Conservation (phyloP, 1,140 invertebrate genomes). For the Stratiolaelaps scimitus region DNA sequence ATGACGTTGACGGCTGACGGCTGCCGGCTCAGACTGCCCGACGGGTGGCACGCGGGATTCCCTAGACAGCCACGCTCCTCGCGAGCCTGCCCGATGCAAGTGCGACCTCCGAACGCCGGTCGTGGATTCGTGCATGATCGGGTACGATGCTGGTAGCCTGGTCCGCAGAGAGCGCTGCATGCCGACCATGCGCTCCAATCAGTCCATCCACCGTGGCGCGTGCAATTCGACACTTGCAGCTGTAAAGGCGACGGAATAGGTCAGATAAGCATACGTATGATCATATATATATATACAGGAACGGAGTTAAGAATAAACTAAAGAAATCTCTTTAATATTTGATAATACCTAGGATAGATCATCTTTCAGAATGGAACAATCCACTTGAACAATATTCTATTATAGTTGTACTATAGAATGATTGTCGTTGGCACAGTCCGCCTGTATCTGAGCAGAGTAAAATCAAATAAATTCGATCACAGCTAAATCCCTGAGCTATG, state of each 20-base stretch:
- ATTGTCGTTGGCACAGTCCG: too few relatives aligned
- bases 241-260: not conserved
- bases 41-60: conserved; percentile 46
- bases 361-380: too few relatives aligned
- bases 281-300: too few relatives aligned
- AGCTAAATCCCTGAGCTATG: too few relatives aligned
- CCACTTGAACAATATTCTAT: too few relatives aligned
- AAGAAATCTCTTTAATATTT: too few relatives aligned
- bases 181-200: conserved; percentile 43
- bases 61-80: conserved; percentile 61
- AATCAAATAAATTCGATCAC: not conserved
- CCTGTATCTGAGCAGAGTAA: too few relatives aligned
- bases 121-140: conserved; percentile 42
- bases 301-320: too few relatives aligned
- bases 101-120: conserved; percentile 41
- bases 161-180: conserved; percentile 48
- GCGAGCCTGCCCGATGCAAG: conserved; percentile 42
- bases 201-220: conserved; percentile 43
- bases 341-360: too few relatives aligned
- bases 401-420: not conserved
- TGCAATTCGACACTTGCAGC: conserved; percentile 36
- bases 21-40: conserved; percentile 31
- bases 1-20: conserved; percentile 18
- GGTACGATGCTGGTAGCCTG: conserved; percentile 46
- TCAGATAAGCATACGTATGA: too few relatives aligned